Percentiles rank a stretch among this genome's conserved stretches.
These are phyloP conservation scores for Crotalus horridus DNA, from an alignment of 2,113 vertebrate species.

Conservation along the genomic window DNA sequence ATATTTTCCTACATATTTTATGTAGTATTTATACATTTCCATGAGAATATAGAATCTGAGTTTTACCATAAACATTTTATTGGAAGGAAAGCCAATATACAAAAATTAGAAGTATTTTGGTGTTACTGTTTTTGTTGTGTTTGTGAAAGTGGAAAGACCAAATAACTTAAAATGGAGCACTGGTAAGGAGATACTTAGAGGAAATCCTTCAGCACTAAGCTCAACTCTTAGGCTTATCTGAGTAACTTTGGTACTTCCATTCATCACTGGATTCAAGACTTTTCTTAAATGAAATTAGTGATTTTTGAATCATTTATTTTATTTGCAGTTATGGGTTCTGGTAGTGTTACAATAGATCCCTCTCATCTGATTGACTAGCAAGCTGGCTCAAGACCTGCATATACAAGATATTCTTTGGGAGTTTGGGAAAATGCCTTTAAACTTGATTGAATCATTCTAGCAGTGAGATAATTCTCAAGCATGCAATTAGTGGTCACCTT, in stretches of 20 bases:
- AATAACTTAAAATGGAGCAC: constrained; percentile 24
- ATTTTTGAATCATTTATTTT: not conserved
- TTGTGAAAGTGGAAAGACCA: constrained; percentile 35
- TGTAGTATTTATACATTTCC: not conserved
- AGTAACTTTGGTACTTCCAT: not conserved
- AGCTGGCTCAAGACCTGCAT: not conserved
- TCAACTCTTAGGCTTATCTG: not conserved
- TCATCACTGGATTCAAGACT: not conserved
- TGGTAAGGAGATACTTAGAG: constrained; percentile 23
- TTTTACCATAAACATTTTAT: constrained; percentile 8
- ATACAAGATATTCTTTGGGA: not conserved
- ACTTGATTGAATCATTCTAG: not conserved
- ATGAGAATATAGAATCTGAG: constrained; percentile 16
- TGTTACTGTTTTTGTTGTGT: constrained; percentile 30
- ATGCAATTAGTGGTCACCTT: not conserved
- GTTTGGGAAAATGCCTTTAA: not conserved
- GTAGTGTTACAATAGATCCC: not conserved
- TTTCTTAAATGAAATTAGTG: not conserved
- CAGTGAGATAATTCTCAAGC: not conserved
- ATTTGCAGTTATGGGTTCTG: not conserved
- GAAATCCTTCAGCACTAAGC: constrained; percentile 14
- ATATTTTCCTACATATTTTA: constrained; percentile 19
- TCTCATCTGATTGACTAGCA: not conserved
- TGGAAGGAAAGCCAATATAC: constrained; percentile 27
- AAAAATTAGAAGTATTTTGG: constrained; percentile 33